A percentile compares a stretch with the other conserved stretches of the same genome.
Conservation (phyloP, 2,888 invertebrate species). For the Epistrophe eligans region DNA sequence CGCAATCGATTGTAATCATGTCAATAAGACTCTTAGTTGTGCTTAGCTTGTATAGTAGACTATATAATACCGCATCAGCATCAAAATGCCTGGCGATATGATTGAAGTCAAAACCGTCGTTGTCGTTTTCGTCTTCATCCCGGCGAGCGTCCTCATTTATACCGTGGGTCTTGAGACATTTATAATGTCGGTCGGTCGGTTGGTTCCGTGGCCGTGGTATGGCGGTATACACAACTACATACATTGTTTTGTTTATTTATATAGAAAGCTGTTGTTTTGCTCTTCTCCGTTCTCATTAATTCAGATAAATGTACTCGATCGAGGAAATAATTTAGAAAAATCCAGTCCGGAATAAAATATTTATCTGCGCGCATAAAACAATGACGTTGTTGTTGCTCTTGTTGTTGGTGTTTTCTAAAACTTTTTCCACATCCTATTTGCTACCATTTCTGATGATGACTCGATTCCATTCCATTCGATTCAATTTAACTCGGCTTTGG, state of each 20-base stretch:
- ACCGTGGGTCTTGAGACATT: neutral
- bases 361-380: slow-evolving; percentile 68
- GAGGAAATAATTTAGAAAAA: slow-evolving; percentile 76
- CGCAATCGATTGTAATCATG: slow-evolving; percentile 72
- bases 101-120: slow-evolving; percentile 71
- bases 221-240: slow-evolving; percentile 8
- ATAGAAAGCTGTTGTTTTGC: slow-evolving; percentile 53
- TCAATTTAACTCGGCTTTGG: slow-evolving; percentile 1
- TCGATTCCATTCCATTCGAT: slow-evolving; percentile 12
- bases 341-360: slow-evolving; percentile 73
- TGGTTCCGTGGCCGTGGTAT: neutral
- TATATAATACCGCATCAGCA: slow-evolving; percentile 9
- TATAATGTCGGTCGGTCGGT: slow-evolving; percentile 12
- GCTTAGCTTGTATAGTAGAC: slow-evolving; percentile 27
- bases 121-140: slow-evolving; percentile 4
- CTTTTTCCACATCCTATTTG: slow-evolving; percentile 31
- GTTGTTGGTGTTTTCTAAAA: slow-evolving; percentile 47
- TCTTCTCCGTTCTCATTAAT: slow-evolving; percentile 70
- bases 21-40: slow-evolving; percentile 60
- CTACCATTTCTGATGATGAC: slow-evolving; percentile 17
- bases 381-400: slow-evolving; percentile 48
- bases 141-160: neutral
- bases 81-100: slow-evolving; percentile 74
- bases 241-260: neutral
- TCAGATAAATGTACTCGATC: slow-evolving; percentile 72